Percentiles rank a stretch among this genome's conserved stretches.
Evolutionary conservation across 1,140 invertebrate species (phyloP).

Genomic region (Leptinotarsa texana): DNA sequence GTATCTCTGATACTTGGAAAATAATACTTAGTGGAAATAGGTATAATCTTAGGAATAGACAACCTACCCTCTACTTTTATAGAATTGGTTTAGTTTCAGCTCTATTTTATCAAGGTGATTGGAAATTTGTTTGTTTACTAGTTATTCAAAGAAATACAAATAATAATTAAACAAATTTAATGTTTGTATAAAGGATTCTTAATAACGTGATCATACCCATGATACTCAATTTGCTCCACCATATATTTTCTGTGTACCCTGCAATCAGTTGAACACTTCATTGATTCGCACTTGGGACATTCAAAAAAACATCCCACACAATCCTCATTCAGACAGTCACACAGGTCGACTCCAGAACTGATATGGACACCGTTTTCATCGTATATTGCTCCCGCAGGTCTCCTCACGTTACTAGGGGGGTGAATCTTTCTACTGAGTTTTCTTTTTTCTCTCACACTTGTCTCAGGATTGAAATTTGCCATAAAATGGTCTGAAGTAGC

Average conservation of each 20-base stretch:
- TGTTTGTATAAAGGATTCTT: constrained; percentile 48
- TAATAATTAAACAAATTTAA: neutral
- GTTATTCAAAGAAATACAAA: too few species aligned
- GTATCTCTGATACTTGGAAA: too few species aligned
- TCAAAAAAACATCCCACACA: constrained; percentile 82
- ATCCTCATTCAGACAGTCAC: constrained; percentile 72
- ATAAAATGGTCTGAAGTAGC: constrained; percentile 44
- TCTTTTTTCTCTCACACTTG: constrained; percentile 47
- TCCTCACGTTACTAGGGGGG: constrained; percentile 35
- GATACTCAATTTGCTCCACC: constrained; percentile 52
- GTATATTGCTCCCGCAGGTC: constrained; percentile 46
- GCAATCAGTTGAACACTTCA: constrained; percentile 53
- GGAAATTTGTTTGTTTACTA: too few species aligned
- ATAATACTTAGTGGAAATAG: too few species aligned
- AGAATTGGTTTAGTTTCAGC: too few species aligned
- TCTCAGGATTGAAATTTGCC: constrained; percentile 53
- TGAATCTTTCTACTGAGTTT: constrained; percentile 48
- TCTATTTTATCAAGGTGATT: too few species aligned
- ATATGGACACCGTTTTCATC: constrained; percentile 51
- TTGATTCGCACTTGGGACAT: constrained; percentile 68
- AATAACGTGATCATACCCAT: constrained; percentile 50
- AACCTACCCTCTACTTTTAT: too few species aligned
- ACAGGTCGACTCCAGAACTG: constrained; percentile 68
- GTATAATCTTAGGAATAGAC: too few species aligned
- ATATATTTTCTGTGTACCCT: constrained; percentile 50